These are phyloP conservation scores for human (Homo sapiens) DNA, from an alignment of 2,113 vertebrate genomes.

Conservation along the genomic window GRCh38 chr13:71830501-71831000, in stretches of 20 bases:
- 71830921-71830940: conserved; percentile 91
- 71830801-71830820: conserved; percentile 82
- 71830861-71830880: conserved; percentile 87
- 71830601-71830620: conserved; percentile 70
- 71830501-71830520: conserved; percentile 68
- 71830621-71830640: conserved; percentile 64
- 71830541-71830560: conserved; percentile 64
- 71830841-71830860: conserved; percentile 86
- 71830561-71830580: conserved; percentile 77
- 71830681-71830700: conserved; percentile 49
- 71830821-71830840: conserved; percentile 86
- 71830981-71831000: conserved; percentile 90
- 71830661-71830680: conserved; percentile 63
- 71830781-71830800: conserved; percentile 66
- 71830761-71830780: conserved; percentile 42
- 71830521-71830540: conserved; percentile 72
- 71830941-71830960: conserved; percentile 84
- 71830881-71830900: conserved; percentile 93
- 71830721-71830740: conserved; percentile 20
- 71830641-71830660: conserved; percentile 71
- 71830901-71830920: conserved; percentile 91
- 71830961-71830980: conserved; percentile 87
- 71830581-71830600: conserved; percentile 70
- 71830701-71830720: conserved; percentile 37
- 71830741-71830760: not conserved